Evolutionary conservation across 2,113 vertebrate species (phyloP), one percentile per base, ranked within the genome.

Genomic region (Camelus dromedarius): DNA sequence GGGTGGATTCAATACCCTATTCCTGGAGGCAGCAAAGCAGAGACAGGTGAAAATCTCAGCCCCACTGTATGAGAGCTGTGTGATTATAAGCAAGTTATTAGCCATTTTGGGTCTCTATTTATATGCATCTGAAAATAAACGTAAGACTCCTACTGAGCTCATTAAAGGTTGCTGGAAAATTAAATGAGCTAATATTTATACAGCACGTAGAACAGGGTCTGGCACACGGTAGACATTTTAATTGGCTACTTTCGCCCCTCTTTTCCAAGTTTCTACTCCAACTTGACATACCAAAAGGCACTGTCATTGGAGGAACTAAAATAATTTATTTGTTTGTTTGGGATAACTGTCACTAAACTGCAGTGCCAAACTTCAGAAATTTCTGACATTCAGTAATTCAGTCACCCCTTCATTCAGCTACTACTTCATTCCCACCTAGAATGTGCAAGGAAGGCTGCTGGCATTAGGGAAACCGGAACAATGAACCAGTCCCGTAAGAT

Each of bases 351-450:
- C 60, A 96, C 22, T 69, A 54, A 52, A 32, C 69, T 69, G 92
- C 14, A 88, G 54, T 70, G 15, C 6, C 91, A 83, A 95, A 75
- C 66, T 84, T 88, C 2, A 91, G 90, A 96, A 85, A 91, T 73
- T 62, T 75, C 52, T 95, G 60, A 93, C 58, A 91, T 22, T 66
- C 24, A 73, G 56, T 50, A 93, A 85, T 89, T 92, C 75, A 11
- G 76, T 46, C 7, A 81, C 81, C 93, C 35, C 48, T 58, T 85
- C 16, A 80, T 60, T 90, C 6, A 92, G 66, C n/a, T 56, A 30
- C 60, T 64, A 93, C 84, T 20, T 76, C 67, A 83, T 38, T 91
- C 35, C 62, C 64, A 19, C 50, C 46, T 70, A 75, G 24, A 64
- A 60, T 95, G 32, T 69, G 50, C 4, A 92, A 70, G 52, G 42